These are phyloP conservation scores for Orius insidiosus DNA, from an alignment of 1,140 invertebrate genomes.

Conservation along the genomic window DNA sequence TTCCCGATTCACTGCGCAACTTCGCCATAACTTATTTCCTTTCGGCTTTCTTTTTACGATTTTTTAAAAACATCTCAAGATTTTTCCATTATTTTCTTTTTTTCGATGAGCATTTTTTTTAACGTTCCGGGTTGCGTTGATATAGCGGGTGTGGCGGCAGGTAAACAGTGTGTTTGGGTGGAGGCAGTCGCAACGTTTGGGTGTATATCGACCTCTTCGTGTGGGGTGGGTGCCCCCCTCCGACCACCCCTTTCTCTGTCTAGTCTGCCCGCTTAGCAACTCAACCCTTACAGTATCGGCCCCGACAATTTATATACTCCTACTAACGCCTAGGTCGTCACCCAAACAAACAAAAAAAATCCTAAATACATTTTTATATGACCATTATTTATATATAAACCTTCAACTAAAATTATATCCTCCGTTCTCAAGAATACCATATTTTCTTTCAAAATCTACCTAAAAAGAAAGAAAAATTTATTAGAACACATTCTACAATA, in stretches of 20 bases:
- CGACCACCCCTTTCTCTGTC: not conserved
- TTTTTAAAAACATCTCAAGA: no score
- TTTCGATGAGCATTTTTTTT: not conserved
- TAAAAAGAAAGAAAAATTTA: not conserved
- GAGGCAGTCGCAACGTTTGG: conserved; percentile 6
- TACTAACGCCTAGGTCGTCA: not conserved
- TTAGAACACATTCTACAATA: no score
- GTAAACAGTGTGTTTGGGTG: not conserved
- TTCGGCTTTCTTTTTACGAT: no score
- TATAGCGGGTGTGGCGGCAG: not conserved
- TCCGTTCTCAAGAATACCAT: no score
- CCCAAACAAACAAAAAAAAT: not conserved
- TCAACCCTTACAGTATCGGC: not conserved
- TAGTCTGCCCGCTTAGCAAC: conserved; percentile 10
- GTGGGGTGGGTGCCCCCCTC: conserved; percentile 2
- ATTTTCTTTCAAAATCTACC: no score
- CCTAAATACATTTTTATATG: not conserved
- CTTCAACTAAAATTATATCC: not conserved
- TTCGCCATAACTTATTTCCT: no score
- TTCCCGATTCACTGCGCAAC: no score
- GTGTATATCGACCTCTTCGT: conserved; percentile 10
- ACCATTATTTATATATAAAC: not conserved
- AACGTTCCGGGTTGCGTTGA: not conserved
- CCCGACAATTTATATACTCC: not conserved
- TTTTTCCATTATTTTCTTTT: no score